phyloP scores from a whole-genome alignment of 2,888 invertebrate genomes.

The Sminthurides aquaticus region DNA sequence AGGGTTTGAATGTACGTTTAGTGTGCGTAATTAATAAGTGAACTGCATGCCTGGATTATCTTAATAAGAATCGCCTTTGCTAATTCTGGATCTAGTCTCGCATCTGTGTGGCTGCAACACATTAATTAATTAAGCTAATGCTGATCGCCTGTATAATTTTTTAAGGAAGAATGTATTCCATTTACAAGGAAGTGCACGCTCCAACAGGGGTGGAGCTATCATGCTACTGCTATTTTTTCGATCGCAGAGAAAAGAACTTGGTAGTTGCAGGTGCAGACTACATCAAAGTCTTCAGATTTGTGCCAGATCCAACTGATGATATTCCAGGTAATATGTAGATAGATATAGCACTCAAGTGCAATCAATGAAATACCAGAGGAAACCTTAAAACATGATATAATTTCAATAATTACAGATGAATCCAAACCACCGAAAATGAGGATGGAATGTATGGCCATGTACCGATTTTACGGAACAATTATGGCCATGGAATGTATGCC shows the following conservation, averaged over 20 bases:
- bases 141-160: no score
- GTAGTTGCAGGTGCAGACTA: constrained; percentile 88
- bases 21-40: no score
- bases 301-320: constrained; percentile 64
- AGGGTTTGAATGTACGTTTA: no score
- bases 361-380: no score
- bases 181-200: constrained; percentile 83
- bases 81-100: no score
- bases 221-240: constrained; percentile 86
- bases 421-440: constrained; percentile 69
- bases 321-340: constrained; percentile 24
- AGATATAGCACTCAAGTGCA: no score
- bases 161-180: constrained; percentile 94
- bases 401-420: no score
- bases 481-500: constrained; percentile 84
- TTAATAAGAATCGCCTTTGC: no score
- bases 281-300: constrained; percentile 79
- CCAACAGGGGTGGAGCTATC: constrained; percentile 91
- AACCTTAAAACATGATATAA: no score
- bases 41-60: no score
- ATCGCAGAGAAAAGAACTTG: constrained; percentile 76
- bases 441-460: constrained; percentile 87
- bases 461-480: constrained; percentile 78
- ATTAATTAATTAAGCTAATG: no score
- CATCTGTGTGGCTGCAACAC: no score